Conservation (phyloP, 2,888 invertebrate species). For the Tillus elongatus region DNA sequence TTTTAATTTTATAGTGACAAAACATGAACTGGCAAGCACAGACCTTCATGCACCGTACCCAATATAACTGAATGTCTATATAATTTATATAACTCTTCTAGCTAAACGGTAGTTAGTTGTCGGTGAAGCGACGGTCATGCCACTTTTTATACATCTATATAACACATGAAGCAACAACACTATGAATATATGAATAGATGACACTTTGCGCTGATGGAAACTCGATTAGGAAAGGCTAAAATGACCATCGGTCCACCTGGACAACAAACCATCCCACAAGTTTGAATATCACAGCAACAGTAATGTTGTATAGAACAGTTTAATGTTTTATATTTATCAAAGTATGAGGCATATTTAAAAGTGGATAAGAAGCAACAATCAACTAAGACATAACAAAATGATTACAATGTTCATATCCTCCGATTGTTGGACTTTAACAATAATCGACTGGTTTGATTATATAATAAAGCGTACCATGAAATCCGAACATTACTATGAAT, state of each 20-base stretch:
- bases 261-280: constrained; percentile 7
- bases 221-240: too few species aligned
- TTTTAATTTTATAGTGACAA: constrained; percentile 12
- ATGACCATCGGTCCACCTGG: too few species aligned
- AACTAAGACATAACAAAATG: constrained; percentile 12
- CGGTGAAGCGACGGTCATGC: constrained; percentile 15
- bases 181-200: too few species aligned
- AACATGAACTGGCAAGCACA: constrained; percentile 19
- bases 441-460: neutral
- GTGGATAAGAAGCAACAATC: constrained; percentile 22
- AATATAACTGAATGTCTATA: constrained; percentile 14
- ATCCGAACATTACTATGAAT: neutral
- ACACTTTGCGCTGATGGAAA: too few species aligned
- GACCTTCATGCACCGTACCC: constrained; percentile 8
- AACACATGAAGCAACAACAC: too few species aligned
- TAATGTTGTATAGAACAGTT: constrained; percentile 34
- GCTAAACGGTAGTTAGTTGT: constrained; percentile 23
- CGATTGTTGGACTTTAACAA: neutral
- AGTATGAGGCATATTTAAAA: constrained; percentile 24
- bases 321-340: constrained; percentile 23
- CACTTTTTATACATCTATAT: too few species aligned
- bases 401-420: too few species aligned
- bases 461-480: neutral
- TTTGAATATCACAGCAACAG: constrained; percentile 40
- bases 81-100: constrained; percentile 22